Evolutionary conservation across 2,113 vertebrate genomes (phyloP).

Genomic region (Silurus glanis): DNA sequence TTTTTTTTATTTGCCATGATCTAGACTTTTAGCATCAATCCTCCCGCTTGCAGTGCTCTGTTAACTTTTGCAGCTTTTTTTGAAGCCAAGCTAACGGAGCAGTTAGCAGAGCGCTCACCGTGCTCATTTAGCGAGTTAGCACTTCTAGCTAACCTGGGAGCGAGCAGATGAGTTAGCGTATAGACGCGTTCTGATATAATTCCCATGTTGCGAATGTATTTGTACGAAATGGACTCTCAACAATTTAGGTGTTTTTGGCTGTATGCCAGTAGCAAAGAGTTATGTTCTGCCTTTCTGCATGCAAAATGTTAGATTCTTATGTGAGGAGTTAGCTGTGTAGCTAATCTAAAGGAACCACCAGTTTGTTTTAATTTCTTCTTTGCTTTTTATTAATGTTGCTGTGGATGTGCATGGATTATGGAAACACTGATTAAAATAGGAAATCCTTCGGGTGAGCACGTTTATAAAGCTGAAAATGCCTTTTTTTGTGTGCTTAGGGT

Average conservation of each 20-base stretch:
- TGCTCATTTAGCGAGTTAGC: constrained; percentile 20
- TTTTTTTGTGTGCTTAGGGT: constrained; percentile 60
- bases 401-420: background rate
- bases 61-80: constrained; percentile 62
- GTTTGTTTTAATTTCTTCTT: background rate
- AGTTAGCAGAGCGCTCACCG: constrained; percentile 41
- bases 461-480: background rate
- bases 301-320: background rate
- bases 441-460: background rate
- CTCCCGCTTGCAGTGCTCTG: constrained; percentile 45
- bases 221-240: background rate
- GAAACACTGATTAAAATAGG: background rate
- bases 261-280: too few species aligned
- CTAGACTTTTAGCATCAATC: constrained; percentile 27
- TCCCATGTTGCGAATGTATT: background rate
- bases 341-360: background rate
- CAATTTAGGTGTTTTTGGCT: too few species aligned
- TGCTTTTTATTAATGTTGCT: background rate
- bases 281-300: background rate
- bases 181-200: background rate
- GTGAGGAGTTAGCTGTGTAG: background rate
- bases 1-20: constrained; percentile 31
- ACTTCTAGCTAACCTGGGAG: constrained; percentile 18
- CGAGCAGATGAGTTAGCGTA: background rate
- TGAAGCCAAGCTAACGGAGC: constrained; percentile 52